phyloP scores from a whole-genome alignment of 2,888 invertebrate genomes.

The Drosophila peninsularis region DNA sequence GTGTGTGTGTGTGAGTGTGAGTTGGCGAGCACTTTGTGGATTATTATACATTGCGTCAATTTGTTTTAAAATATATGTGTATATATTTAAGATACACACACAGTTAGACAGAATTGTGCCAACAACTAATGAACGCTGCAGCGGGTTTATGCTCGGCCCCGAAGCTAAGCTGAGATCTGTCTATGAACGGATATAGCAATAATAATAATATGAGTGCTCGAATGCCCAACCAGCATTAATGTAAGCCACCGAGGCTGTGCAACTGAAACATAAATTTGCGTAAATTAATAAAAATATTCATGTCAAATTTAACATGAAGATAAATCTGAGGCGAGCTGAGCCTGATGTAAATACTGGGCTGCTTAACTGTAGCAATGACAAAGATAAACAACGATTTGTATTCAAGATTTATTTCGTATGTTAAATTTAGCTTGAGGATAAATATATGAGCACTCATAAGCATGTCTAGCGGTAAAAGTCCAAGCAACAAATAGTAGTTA shows the following conservation, averaged over 20 bases:
- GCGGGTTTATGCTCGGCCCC: conserved; percentile 22
- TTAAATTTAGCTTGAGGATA: not conserved
- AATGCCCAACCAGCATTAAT: conserved; percentile 18
- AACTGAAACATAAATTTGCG: conserved; percentile 8
- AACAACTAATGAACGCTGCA: conserved; percentile 29
- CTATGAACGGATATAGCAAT: conserved; percentile 57
- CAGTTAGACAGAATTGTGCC: conserved; percentile 20
- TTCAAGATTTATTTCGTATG: too few relatives aligned
- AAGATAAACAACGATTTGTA: too few relatives aligned
- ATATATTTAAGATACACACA: conserved; percentile 18
- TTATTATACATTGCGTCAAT: conserved; percentile 73
- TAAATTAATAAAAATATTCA: conserved; percentile 2
- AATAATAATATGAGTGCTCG: conserved; percentile 33
- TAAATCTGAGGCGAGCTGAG: not conserved
- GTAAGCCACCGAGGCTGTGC: not conserved
- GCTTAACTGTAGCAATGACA: not conserved
- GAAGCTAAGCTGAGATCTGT: conserved; percentile 23
- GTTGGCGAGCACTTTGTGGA: conserved; percentile 44
- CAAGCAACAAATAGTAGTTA: too few relatives aligned
- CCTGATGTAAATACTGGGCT: not conserved
- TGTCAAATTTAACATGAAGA: conserved; percentile 1
- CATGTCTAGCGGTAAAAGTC: too few relatives aligned
- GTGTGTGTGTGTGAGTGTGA: conserved; percentile 6
- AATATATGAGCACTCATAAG: not conserved
- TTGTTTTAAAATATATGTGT: conserved; percentile 63